These are phyloP conservation scores for Globodera rostochiensis DNA, from an alignment of 1,140 invertebrate species.

Conservation along the genomic window DNA sequence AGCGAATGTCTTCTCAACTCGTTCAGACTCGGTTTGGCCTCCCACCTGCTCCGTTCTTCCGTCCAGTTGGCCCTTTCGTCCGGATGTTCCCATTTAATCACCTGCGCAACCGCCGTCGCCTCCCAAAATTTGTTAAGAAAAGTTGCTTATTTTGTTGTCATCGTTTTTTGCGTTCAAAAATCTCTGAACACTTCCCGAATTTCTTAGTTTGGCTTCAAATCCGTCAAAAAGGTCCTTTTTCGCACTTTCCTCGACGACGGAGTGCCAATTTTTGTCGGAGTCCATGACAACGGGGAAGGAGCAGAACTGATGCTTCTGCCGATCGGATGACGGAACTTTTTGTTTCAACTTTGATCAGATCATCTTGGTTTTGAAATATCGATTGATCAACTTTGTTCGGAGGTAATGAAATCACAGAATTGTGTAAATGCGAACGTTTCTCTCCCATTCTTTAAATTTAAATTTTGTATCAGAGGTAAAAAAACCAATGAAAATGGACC, in stretches of 20 bases:
- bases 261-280: conserved; percentile 8
- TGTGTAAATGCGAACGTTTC: neutral
- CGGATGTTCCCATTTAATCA: conserved; percentile 11
- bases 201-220: conserved; percentile 19
- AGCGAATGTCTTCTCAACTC: neutral
- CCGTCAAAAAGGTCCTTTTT: conserved; percentile 11
- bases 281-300: conserved; percentile 21
- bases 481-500: neutral
- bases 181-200: neutral
- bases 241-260: conserved; percentile 18
- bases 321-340: neutral
- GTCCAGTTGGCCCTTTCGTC: neutral
- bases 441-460: neutral
- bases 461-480: neutral
- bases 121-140: conserved; percentile 29
- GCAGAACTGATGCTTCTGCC: conserved; percentile 24
- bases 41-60: conserved; percentile 1
- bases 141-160: neutral
- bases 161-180: neutral
- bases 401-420: neutral
- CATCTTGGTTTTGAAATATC: neutral
- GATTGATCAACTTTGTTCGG: neutral
- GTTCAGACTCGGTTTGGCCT: conserved; percentile 18
- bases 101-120: conserved; percentile 15
- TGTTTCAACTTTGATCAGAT: neutral